Percentiles rank a stretch among this genome's conserved stretches.
phyloP scores from a whole-genome alignment of 2,888 invertebrate species.

The Lasioglossum figueresi region DNA sequence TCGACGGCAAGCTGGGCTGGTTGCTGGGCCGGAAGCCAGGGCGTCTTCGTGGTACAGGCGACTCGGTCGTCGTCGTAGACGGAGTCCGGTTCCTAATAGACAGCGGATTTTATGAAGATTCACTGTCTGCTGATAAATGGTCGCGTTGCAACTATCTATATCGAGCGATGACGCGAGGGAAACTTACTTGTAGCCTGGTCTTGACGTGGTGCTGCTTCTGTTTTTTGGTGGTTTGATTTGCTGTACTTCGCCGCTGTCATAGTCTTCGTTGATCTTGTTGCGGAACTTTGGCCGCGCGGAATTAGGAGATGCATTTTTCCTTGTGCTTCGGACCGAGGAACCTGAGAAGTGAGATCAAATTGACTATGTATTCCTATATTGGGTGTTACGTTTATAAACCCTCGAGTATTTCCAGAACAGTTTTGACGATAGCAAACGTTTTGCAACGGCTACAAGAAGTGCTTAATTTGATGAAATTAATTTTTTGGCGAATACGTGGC shows the following conservation, averaged over 20 bases:
- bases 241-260: conserved; percentile 69
- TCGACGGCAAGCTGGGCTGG: conserved; percentile 85
- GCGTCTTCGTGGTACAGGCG: conserved; percentile 82
- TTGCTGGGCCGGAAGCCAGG: conserved; percentile 89
- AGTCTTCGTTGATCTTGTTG: conserved; percentile 80
- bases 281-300: conserved; percentile 79
- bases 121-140: neutral
- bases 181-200: conserved; percentile 84
- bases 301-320: conserved; percentile 72
- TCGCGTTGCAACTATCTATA: neutral
- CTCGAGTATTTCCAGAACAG: neutral
- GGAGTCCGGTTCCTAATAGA: conserved; percentile 70
- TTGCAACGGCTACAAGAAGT: no score
- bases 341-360: conserved; percentile 59
- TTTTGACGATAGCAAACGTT: neutral
- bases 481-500: neutral
- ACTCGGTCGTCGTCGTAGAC: conserved; percentile 78
- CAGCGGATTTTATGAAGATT: neutral
- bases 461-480: no score
- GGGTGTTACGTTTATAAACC: neutral
- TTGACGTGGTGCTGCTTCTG: conserved; percentile 78
- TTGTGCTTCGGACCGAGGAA: conserved; percentile 72
- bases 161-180: neutral
- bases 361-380: neutral
- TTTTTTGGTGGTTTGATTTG: conserved; percentile 77